Evolutionary conservation across 2,113 vertebrate species (phyloP).

Genomic region (Dendrocopos noguchii): DNA sequence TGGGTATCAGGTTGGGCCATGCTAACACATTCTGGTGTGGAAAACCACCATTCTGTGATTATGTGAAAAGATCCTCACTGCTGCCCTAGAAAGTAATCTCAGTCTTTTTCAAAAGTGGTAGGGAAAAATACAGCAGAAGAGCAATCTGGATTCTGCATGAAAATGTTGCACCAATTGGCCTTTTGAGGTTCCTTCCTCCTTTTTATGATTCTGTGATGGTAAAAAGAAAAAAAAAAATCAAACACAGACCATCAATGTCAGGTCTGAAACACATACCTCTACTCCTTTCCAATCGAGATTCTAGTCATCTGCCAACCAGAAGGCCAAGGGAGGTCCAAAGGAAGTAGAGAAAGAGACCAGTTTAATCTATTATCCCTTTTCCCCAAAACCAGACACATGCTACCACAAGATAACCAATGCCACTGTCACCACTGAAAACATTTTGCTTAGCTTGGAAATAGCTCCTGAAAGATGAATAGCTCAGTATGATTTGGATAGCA

Average conservation of each 20-base stretch:
- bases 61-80: neutral
- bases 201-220: neutral
- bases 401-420: neutral
- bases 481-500: neutral
- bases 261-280: neutral
- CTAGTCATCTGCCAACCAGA: neutral
- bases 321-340: neutral
- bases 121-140: neutral
- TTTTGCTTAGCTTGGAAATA: neutral
- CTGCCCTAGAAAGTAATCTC: neutral
- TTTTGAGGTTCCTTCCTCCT: neutral
- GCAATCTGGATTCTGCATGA: neutral
- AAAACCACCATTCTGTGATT: neutral
- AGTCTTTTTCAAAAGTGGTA: neutral
- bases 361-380: neutral
- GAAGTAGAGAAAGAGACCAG: neutral
- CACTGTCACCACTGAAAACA: neutral
- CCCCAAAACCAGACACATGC: neutral
- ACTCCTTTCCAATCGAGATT: neutral
- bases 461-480: neutral
- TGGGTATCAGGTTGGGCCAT: neutral
- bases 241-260: neutral
- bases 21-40: neutral
- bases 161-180: neutral
- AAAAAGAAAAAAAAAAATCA: neutral